These are phyloP conservation scores for Sinocyclocheilus maitianheensis DNA, from an alignment of 2,113 vertebrate species.

Conservation along the genomic window DNA sequence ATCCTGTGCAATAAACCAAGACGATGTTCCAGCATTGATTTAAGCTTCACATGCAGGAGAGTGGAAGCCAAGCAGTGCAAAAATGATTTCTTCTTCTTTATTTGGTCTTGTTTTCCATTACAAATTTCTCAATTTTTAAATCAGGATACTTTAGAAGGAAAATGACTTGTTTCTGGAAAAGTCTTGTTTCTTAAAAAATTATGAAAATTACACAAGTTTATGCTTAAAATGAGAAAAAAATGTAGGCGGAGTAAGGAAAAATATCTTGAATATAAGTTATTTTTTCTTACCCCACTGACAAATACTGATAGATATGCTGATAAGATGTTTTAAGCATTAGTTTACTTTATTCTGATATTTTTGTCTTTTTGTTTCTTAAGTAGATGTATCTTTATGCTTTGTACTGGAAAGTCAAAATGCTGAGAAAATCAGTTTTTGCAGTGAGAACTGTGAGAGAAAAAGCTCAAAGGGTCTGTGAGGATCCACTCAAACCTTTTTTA, in stretches of 20 bases:
- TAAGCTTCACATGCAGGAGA: slow-evolving; percentile 43
- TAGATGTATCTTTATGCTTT: neutral
- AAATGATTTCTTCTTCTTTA: neutral
- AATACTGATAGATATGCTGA: too few relatives aligned
- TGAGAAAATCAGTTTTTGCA: neutral
- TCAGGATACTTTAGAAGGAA: too few relatives aligned
- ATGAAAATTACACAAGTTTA: too few relatives aligned
- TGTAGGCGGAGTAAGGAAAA: too few relatives aligned
- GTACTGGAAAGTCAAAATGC: neutral
- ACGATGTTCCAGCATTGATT: slow-evolving; percentile 46
- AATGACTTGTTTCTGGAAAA: too few relatives aligned
- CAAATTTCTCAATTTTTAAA: neutral
- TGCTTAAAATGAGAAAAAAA: too few relatives aligned
- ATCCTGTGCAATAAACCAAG: slow-evolving; percentile 34
- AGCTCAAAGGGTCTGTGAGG: neutral
- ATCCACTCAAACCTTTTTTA: neutral
- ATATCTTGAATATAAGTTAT: too few relatives aligned
- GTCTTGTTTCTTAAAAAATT: too few relatives aligned
- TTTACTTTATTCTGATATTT: too few relatives aligned
- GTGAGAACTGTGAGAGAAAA: neutral
- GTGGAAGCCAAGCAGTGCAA: slow-evolving; percentile 4
- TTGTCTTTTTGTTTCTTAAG: neutral
- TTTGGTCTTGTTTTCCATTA: neutral
- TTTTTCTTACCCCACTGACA: too few relatives aligned
- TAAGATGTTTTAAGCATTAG: too few relatives aligned